A percentile compares a stretch with the other conserved stretches of the same genome.
Evolutionary conservation across 2,888 invertebrate species (phyloP).

Genomic region (Drosophila planitibia): DNA sequence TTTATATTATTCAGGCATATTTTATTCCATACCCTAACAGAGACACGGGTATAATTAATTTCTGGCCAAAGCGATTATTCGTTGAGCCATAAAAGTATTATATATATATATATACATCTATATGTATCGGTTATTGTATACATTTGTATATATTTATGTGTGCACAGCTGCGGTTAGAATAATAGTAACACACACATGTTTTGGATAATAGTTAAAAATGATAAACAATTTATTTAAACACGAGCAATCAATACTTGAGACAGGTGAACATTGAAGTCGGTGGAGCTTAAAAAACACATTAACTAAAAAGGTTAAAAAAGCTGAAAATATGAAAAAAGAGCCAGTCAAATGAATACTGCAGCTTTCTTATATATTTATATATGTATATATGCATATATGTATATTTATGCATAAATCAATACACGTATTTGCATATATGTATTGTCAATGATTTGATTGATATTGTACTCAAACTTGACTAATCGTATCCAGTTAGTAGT

Average conservation of each 20-base stretch:
- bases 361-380: neutral
- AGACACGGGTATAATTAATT: neutral
- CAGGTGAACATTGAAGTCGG: neutral
- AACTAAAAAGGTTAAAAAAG: neutral
- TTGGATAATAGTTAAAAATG: neutral
- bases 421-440: no score
- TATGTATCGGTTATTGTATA: neutral
- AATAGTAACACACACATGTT: neutral
- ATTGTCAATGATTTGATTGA: neutral
- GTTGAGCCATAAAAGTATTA: neutral
- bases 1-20: slow-evolving; percentile 80
- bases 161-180: neutral
- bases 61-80: neutral
- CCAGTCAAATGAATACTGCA: neutral
- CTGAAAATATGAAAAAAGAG: neutral
- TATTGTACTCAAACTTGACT: neutral
- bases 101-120: neutral
- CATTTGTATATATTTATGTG: neutral
- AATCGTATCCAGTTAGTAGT: neutral
- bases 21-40: slow-evolving; percentile 56
- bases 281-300: neutral
- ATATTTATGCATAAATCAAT: neutral
- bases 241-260: neutral
- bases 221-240: neutral
- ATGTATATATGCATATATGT: neutral